Evolutionary conservation across 92 coral and sea anemone species (phyloP).

Genomic region (Montipora capitata): DNA sequence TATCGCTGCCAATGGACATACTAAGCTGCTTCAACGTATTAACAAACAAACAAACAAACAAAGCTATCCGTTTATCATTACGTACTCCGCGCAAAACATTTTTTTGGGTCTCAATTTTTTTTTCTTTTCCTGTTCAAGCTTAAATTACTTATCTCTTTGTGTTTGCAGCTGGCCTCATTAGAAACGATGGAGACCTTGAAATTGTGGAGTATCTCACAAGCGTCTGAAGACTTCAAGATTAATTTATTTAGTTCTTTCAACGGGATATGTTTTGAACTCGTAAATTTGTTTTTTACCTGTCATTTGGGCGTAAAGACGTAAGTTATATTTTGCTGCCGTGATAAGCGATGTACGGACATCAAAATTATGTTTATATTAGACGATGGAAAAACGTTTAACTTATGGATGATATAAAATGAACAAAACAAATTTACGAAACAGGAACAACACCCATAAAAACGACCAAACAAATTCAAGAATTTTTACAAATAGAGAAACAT

Average conservation of each 20-base stretch:
- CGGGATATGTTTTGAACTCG: not conserved
- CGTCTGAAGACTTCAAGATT: conserved; percentile 11
- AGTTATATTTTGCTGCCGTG: not conserved
- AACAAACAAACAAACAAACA: too few relatives aligned
- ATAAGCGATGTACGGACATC: not conserved
- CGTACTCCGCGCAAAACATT: not conserved
- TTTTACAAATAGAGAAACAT: too few relatives aligned
- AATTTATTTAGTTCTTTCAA: not conserved
- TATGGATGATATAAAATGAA: too few relatives aligned
- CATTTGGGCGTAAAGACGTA: not conserved
- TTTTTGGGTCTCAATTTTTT: not conserved
- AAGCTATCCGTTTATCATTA: too few relatives aligned
- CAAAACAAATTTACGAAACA: too few relatives aligned
- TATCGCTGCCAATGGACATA: too few relatives aligned
- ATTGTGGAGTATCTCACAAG: conserved; percentile 57
- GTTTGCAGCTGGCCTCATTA: conserved; percentile 30
- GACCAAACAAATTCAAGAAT: too few relatives aligned
- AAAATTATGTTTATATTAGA: not conserved
- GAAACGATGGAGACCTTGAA: conserved; percentile 34
- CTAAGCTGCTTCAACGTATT: too few relatives aligned
- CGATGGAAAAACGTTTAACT: too few relatives aligned
- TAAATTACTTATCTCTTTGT: not conserved
- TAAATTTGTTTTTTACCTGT: not conserved
- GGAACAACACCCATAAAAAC: too few relatives aligned
- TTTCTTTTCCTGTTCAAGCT: not conserved